Conservation (phyloP, 2,797 vertebrate genomes). For the Microctenopoma lineatum region DNA sequence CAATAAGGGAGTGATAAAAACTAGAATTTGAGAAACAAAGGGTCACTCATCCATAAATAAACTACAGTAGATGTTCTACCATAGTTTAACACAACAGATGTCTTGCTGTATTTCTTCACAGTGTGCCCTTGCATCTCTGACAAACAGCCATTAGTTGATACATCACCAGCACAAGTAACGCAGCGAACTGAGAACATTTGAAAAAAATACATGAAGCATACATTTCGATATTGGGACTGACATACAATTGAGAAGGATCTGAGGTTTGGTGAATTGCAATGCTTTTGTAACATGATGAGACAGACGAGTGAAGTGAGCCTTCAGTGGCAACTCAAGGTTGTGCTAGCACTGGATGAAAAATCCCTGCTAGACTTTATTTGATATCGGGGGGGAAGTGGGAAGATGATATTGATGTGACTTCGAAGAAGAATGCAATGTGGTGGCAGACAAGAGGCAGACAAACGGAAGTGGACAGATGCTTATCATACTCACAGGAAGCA, state of each 20-base stretch:
- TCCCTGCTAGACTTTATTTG: constrained; percentile 56
- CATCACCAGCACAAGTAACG: background rate
- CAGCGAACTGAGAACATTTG: background rate
- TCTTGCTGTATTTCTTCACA: background rate
- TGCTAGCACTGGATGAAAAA: constrained; percentile 16
- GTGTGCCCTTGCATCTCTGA: no score
- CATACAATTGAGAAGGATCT: constrained; percentile 24
- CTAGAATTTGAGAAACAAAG: no score
- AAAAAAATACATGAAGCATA: constrained; percentile 20
- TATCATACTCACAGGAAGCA: constrained; percentile 3
- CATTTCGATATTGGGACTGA: constrained; percentile 27
- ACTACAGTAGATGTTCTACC: background rate
- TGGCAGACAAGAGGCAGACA: constrained; percentile 14
- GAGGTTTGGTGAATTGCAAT: constrained; percentile 37
- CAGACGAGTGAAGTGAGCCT: constrained; percentile 37
- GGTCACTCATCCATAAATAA: background rate
- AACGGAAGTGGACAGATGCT: constrained; percentile 19
- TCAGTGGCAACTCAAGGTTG: constrained; percentile 60
- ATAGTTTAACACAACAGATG: background rate
- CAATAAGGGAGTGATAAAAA: no score
- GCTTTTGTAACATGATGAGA: constrained; percentile 57
- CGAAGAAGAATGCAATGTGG: constrained; percentile 21
- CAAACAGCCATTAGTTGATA: no score
- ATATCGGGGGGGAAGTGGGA: constrained; percentile 54
- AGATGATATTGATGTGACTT: constrained; percentile 53